Conservation (phyloP, 2,797 vertebrate genomes). For the Lindbergichthys nudifrons region DNA sequence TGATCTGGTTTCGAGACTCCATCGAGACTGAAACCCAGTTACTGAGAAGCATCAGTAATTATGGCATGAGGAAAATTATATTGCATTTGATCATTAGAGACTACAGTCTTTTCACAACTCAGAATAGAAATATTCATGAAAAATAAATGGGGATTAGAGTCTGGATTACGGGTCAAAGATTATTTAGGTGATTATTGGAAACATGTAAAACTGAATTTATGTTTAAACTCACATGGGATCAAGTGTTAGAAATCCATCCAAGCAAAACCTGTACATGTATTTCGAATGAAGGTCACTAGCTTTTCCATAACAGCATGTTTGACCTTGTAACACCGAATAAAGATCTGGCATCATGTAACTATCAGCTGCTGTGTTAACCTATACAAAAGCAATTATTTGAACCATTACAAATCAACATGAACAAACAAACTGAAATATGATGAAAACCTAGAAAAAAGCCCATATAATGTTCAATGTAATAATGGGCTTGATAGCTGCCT, state of each 20-base stretch:
- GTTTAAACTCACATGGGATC: neutral
- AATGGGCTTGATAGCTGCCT: constrained; percentile 39
- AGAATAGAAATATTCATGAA: constrained; percentile 53
- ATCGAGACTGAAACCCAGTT: constrained; percentile 66
- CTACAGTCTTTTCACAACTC: constrained; percentile 55
- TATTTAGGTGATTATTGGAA: constrained; percentile 15
- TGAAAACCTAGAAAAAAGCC: constrained; percentile 28
- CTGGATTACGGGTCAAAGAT: constrained; percentile 60
- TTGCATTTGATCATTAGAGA: constrained; percentile 75
- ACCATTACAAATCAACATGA: constrained; percentile 14
- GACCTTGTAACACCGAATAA: constrained; percentile 12
- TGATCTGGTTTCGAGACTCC: constrained; percentile 69
- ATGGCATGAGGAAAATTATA: constrained; percentile 62
- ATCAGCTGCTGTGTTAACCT: constrained; percentile 12
- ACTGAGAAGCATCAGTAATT: constrained; percentile 75
- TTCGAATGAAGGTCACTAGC: neutral
- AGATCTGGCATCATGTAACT: neutral
- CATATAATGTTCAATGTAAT: constrained; percentile 24
- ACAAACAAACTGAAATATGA: constrained; percentile 28
- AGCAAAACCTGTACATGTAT: neutral
- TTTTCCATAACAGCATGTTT: neutral
- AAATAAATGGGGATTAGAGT: constrained; percentile 54
- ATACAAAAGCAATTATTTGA: constrained; percentile 5
- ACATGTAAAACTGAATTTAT: constrained; percentile 22
- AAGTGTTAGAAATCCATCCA: constrained; percentile 4